Evolutionary conservation across 1,140 invertebrate species (phyloP).

Genomic region (Apocrypta bakeri): DNA sequence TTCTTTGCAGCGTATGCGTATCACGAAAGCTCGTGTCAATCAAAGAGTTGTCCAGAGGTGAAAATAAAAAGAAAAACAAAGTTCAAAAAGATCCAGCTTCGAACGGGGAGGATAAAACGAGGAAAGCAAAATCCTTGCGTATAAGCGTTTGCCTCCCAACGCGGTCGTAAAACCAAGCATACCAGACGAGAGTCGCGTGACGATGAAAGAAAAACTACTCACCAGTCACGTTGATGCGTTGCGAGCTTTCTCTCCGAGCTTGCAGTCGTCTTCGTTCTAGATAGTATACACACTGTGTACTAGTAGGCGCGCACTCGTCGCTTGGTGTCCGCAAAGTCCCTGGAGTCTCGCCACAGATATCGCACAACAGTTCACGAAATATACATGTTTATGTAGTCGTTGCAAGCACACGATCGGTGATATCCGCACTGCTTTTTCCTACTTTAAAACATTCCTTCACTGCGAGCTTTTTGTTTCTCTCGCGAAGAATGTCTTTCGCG

Average conservation of each 20-base stretch:
- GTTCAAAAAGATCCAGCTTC: too few species aligned
- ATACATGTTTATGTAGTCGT: constrained; percentile 1
- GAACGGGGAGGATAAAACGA: not conserved
- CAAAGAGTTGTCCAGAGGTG: too few species aligned
- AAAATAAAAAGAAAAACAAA: too few species aligned
- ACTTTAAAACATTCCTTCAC: not conserved
- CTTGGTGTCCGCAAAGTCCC: not conserved
- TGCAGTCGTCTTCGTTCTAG: not conserved
- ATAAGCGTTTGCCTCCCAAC: not conserved
- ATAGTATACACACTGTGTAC: not conserved
- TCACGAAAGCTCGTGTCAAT: too few species aligned
- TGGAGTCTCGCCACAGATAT: not conserved
- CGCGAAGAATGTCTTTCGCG: too few species aligned
- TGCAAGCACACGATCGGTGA: not conserved
- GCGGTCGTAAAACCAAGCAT: not conserved
- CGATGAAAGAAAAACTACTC: constrained; percentile 28
- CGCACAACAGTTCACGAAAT: not conserved
- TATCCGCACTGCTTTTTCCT: not conserved
- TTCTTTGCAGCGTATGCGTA: too few species aligned
- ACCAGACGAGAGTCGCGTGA: not conserved
- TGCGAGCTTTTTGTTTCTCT: too few species aligned
- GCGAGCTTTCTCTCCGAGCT: constrained; percentile 9
- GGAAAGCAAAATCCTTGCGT: not conserved
- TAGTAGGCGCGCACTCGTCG: not conserved
- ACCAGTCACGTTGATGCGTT: constrained; percentile 48